A percentile compares a stretch with the other conserved stretches of the same genome.
phyloP scores from a whole-genome alignment of 2,888 invertebrate species.

The Podabrus alpinus region DNA sequence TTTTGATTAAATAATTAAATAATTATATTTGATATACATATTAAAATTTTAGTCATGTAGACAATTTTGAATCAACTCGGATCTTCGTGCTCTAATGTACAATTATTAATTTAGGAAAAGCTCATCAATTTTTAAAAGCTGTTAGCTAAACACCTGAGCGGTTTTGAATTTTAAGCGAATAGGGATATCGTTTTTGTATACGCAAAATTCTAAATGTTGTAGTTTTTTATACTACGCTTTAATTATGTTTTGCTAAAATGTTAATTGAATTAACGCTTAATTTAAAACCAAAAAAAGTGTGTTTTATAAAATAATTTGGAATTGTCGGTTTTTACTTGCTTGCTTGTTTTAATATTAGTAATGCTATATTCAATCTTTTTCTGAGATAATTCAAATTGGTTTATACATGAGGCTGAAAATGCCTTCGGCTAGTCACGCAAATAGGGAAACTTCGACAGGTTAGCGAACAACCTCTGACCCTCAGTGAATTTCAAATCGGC shows the following conservation, averaged over 20 bases:
- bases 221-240: neutral
- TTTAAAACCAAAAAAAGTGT: neutral
- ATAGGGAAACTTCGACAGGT: constrained; percentile 21
- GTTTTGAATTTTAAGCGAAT: neutral
- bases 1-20: neutral
- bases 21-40: neutral
- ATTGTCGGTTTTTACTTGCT: neutral
- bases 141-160: neutral
- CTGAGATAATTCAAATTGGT: constrained; percentile 2
- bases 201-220: neutral
- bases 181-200: neutral
- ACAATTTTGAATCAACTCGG: constrained; percentile 3
- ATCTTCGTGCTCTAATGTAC: constrained; percentile 4
- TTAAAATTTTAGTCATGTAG: neutral
- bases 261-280: neutral
- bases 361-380: neutral
- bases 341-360: neutral
- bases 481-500: constrained; percentile 7
- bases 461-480: constrained; percentile 18
- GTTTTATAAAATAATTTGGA: neutral
- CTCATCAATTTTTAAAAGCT: constrained; percentile 5
- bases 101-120: constrained; percentile 4
- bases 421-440: constrained; percentile 25
- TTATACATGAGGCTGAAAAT: constrained; percentile 8
- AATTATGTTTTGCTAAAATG: neutral